Evolutionary conservation across 2,888 invertebrate genomes (phyloP), one percentile per base, ranked within the genome.

Genomic region (Opisthograptis luteolata): DNA sequence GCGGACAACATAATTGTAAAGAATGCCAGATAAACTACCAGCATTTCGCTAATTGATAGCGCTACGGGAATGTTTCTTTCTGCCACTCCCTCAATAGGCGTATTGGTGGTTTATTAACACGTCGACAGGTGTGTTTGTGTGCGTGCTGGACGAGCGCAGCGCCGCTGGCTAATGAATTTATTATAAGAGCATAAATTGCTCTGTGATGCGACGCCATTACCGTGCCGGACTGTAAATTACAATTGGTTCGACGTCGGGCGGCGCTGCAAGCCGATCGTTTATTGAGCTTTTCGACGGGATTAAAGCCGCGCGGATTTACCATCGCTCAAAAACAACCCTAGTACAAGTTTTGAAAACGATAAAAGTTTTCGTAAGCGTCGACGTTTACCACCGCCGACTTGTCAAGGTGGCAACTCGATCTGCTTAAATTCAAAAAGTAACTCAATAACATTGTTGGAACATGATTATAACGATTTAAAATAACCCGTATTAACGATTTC

Each of bases 181-280:
- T 89, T 88, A 88, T 88, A 87, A 85, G 81, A 77, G 79, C 86
- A 89, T 87, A 88, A 89, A 89, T 88, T 87, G 86, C 76, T 70
- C 76, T 79, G 76, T 87, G 89, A 89, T 87, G 86, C 84, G 81
- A 74, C 81, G 81, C 87, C 85, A 88, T 89, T 88, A 88, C 82
- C 69, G 77, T 40, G 71, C 77, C 75, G 58, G 76, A 70, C 81
- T 77, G 87, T 87, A 87, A 87, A 88, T 89, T 87, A 87, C 89
- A 83, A 80, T 85, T 81, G 84, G 84, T 76, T 76, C 72, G 78
- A 71, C 69, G 68, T 73, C 65, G 64, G 68, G 71, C 75, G 68
- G 70, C 71, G 71, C 75, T 71, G 42, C 45, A 37, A 36, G 39
- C 71, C 84, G 73, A 81, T 73, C 83, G 81, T 81, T 84, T 84